Evolutionary conservation across 2,113 vertebrate species (phyloP).

Genomic region (Benitochromis conjunctus): DNA sequence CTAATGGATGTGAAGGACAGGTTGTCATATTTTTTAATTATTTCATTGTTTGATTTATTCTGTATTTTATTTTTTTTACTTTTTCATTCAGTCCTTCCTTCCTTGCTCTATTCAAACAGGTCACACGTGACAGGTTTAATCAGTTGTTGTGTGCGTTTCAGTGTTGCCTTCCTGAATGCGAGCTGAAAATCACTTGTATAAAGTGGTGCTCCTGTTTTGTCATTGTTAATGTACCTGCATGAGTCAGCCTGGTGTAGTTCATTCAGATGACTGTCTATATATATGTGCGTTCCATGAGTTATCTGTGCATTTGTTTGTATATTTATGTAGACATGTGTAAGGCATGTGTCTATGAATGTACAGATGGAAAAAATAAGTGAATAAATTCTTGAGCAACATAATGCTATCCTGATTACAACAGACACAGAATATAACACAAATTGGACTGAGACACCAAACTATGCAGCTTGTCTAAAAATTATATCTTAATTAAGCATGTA

Average conservation of each 20-base stretch:
- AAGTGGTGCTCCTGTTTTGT: not conserved
- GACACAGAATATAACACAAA: not conserved
- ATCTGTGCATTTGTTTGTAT: not conserved
- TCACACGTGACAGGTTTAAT: constrained; percentile 25
- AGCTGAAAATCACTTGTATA: not conserved
- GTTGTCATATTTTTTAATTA: not conserved
- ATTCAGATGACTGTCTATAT: not conserved
- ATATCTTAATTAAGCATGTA: not conserved
- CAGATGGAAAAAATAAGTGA: not conserved
- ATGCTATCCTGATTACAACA: not conserved
- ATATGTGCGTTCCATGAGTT: not conserved
- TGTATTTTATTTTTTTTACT: not conserved
- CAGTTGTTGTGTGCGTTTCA: not conserved
- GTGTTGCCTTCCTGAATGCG: not conserved
- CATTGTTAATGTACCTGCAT: not conserved
- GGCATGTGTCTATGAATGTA: not conserved
- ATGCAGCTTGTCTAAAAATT: not conserved
- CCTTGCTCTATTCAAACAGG: constrained; percentile 1
- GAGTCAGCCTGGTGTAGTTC: not conserved
- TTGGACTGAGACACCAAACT: not conserved
- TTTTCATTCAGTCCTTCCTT: not conserved
- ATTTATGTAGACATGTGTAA: not conserved
- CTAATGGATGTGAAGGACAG: constrained; percentile 17
- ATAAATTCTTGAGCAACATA: not conserved
- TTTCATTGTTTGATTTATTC: not conserved